These are phyloP conservation scores for Typhlichthys subterraneus DNA, from an alignment of 2,797 vertebrate species.

Conservation along the genomic window DNA sequence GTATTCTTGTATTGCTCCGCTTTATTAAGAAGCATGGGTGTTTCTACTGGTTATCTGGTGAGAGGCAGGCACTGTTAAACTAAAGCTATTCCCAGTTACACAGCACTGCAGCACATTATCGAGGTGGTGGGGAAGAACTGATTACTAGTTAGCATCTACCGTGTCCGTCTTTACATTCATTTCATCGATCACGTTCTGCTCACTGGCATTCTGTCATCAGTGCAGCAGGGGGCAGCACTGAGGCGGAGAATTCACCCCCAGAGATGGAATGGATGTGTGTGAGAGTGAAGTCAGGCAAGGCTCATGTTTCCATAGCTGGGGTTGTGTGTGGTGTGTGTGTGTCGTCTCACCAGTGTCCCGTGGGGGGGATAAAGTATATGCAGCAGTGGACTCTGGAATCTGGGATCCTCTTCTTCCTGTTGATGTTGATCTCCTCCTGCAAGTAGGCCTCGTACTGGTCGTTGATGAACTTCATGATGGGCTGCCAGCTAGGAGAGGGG, in stretches of 20 bases:
- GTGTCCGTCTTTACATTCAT: too few relatives aligned
- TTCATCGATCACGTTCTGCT: not conserved
- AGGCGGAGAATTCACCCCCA: too few relatives aligned
- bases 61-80: too few relatives aligned
- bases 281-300: not conserved
- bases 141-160: not conserved
- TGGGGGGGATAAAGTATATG: conserved; percentile 98
- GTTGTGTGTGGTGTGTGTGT: not conserved
- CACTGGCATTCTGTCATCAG: not conserved
- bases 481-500: conserved; percentile 86
- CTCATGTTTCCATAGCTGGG: not conserved
- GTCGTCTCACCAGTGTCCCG: conserved; percentile 91
- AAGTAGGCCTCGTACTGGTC: conserved; percentile 97
- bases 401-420: conserved; percentile 94
- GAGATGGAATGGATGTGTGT: too few relatives aligned
- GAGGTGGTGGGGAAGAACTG: too few relatives aligned
- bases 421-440: conserved; percentile 94
- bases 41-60: too few relatives aligned
- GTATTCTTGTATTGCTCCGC: too few relatives aligned
- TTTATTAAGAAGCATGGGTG: too few relatives aligned
- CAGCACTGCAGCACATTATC: too few relatives aligned
- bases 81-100: too few relatives aligned
- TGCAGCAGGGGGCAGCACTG: conserved; percentile 9
- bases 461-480: conserved; percentile 98
- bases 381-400: conserved; percentile 97